phyloP scores from a whole-genome alignment of 23 tunicate genomes.

The Oikopleura albicans region DNA sequence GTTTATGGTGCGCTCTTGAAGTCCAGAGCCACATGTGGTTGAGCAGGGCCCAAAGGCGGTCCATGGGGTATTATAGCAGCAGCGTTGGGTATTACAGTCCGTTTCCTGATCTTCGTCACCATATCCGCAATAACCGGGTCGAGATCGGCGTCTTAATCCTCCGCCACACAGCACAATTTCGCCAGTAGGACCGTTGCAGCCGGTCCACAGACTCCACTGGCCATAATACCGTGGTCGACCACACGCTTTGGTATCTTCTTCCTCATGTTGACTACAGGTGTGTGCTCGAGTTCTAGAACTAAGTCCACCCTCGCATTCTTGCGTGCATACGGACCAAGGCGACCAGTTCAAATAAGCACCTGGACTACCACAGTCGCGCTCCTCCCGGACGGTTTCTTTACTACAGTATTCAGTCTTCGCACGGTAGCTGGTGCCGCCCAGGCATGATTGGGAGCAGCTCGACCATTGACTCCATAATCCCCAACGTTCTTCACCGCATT shows the following conservation, averaged over 20 bases:
- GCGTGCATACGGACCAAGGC: constrained; percentile 47
- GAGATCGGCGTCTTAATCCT: constrained; percentile 36
- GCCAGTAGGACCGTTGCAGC: constrained; percentile 19
- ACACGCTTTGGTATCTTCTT: constrained; percentile 33
- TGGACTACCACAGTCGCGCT: constrained; percentile 49
- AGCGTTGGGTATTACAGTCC: constrained; percentile 19
- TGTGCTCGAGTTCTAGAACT: constrained; percentile 37
- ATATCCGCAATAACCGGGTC: constrained; percentile 40
- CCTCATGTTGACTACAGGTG: constrained; percentile 25
- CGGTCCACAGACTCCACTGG: constrained; percentile 46
- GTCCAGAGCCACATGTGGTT: constrained; percentile 25
- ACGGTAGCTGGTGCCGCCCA: constrained; percentile 44
- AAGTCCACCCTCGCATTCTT: constrained; percentile 33
- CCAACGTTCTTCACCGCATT: constrained; percentile 33
- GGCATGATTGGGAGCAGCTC: constrained; percentile 62
- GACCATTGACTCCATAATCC: constrained; percentile 29
- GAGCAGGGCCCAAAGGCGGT: constrained; percentile 26
- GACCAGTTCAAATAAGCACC: constrained; percentile 44
- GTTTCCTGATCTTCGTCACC: constrained; percentile 17
- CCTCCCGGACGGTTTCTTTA: constrained; percentile 25
- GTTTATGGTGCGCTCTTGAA: constrained; percentile 15
- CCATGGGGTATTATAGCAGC: constrained; percentile 30
- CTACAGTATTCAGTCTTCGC: constrained; percentile 38
- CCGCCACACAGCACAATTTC: constrained; percentile 40
- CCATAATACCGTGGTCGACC: constrained; percentile 46